Evolutionary conservation across 2,888 invertebrate species (phyloP).

Genomic region (Celastrina argiolus): DNA sequence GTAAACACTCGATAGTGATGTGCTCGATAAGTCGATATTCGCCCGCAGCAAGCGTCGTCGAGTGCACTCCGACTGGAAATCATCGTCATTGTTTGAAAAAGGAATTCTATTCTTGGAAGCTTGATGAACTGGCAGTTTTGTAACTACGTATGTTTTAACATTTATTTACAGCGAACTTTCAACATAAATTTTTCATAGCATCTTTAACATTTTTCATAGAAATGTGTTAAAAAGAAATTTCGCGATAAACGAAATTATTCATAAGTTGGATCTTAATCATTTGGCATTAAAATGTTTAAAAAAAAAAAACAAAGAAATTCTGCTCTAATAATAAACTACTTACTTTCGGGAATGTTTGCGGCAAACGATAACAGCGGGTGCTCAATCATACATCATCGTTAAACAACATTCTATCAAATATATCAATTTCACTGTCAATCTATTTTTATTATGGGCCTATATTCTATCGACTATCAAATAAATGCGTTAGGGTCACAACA

Average conservation of each 20-base stretch:
- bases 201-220: too few relatives aligned
- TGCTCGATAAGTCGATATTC: slow-evolving; percentile 12
- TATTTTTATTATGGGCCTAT: background rate
- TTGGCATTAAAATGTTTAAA: too few relatives aligned
- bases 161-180: background rate
- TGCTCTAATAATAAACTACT: background rate
- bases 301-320: background rate
- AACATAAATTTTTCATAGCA: background rate
- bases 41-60: background rate
- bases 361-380: background rate
- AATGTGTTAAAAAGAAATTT: too few relatives aligned
- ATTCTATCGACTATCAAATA: background rate
- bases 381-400: background rate
- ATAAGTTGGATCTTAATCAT: too few relatives aligned
- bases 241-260: too few relatives aligned
- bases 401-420: background rate
- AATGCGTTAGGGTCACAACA: background rate
- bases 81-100: slow-evolving; percentile 10
- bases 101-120: slow-evolving; percentile 5
- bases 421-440: slow-evolving; percentile 8
- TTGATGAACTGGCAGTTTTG: too few relatives aligned
- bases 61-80: slow-evolving; percentile 3
- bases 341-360: background rate
- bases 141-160: background rate
- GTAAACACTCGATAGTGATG: slow-evolving; percentile 19